These are phyloP conservation scores for Lucilia cuprina DNA, from an alignment of 1,140 invertebrate species.

Conservation along the genomic window DNA sequence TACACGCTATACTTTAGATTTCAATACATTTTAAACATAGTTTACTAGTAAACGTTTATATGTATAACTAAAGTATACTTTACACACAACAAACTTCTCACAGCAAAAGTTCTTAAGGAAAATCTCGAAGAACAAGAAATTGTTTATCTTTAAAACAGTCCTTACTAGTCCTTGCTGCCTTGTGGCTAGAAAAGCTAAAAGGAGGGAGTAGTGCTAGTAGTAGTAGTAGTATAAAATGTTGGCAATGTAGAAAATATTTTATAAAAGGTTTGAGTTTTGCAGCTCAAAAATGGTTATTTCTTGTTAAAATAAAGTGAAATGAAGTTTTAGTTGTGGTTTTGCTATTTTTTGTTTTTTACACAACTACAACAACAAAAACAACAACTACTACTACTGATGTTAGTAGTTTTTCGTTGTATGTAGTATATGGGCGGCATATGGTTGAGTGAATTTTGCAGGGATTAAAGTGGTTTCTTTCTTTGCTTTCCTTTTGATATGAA, in stretches of 20 bases:
- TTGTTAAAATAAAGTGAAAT: conserved; percentile 10
- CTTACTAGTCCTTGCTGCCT: too few species aligned
- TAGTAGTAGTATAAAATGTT: too few species aligned
- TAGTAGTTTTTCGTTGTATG: neutral
- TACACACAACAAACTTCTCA: neutral
- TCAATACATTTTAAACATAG: conserved; percentile 37
- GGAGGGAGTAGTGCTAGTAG: neutral
- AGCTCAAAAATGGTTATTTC: neutral
- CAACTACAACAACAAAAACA: neutral
- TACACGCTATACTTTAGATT: neutral
- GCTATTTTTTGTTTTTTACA: neutral
- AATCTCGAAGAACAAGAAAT: neutral
- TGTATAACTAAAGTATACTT: conserved; percentile 42
- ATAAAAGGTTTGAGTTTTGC: neutral
- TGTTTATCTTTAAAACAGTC: too few species aligned
- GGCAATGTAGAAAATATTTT: neutral
- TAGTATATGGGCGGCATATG: neutral
- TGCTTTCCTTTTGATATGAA: neutral
- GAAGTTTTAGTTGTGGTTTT: conserved; percentile 47
- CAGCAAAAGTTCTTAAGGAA: neutral
- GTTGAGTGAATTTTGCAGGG: neutral
- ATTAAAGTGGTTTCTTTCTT: neutral
- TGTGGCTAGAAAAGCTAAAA: neutral
- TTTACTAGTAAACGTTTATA: conserved; percentile 58
- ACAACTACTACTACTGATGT: too few species aligned